Evolutionary conservation across 1,140 invertebrate genomes (phyloP), one percentile per base, ranked within the genome.

Genomic region (Eriosoma lanigerum): DNA sequence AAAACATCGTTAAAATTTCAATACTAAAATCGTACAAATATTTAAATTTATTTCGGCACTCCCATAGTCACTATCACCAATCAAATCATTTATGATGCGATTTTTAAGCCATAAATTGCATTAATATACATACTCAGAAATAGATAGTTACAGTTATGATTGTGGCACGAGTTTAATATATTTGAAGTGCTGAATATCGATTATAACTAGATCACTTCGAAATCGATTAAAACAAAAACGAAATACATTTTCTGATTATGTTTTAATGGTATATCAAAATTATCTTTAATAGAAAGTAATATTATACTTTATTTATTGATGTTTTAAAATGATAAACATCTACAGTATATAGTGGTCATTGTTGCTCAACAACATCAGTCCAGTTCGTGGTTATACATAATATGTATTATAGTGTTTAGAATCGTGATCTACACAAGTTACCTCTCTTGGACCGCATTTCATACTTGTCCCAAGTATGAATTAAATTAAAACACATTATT

Each of bases 361-460:
- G 72, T 75, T 75, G 44, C 72, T 75, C 48, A 56, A 75, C 70
- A 54, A 52, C 52, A 75, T 56, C 52, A 29, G 26, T 54, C 72
- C 72, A 56, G 72, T 75, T 75, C 52, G 72, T 75, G 52, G 72
- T 32, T 56, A 32, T 38, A 75, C 17, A 62, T 29, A 48, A 70
- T 70, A 19, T 15, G 50, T 32, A 38, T 56, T 52, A 54, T 38
- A 56, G 72, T 56, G 72, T 75, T 56, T 4, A 17, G 52, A 75
- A 75, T 75, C 72, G 72, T 75, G 72, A 75, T 75, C 54, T 75
- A 75, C 50, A 75, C 72, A 75, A 75, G 72, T 75, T 21, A 21
- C 44, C 44, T 70, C 66, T 70, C 66, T 70, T 48, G 46, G 44
- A 50, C 24, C 66, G 44, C 66, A 48, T 48, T 68, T 24, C 24